Conservation (phyloP, 2,113 vertebrate genomes). For the Oxyruncus cristatus region DNA sequence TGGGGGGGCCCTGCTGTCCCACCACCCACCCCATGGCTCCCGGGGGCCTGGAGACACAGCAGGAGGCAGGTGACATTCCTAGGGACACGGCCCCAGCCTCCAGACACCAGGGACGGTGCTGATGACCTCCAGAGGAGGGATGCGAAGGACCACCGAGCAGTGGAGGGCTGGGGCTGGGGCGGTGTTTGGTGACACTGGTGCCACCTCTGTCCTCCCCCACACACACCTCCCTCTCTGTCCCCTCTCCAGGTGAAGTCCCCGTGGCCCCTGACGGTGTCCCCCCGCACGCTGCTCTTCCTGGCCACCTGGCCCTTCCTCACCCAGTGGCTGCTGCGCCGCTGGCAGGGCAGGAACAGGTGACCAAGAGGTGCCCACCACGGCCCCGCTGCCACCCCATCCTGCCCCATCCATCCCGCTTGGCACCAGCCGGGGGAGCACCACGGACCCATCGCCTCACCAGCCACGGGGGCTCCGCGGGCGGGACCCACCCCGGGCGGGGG, state of each 20-base stretch:
- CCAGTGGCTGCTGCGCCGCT: constrained; percentile 81
- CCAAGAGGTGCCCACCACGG: constrained; percentile 43
- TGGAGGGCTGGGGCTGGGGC: background rate
- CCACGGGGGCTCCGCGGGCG: background rate
- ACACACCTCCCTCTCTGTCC: background rate
- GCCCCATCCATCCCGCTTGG: background rate
- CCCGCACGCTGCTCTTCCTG: constrained; percentile 80
- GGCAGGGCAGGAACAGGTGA: constrained; percentile 72
- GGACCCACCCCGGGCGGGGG: background rate
- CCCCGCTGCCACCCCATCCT: background rate
- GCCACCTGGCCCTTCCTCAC: constrained; percentile 91
- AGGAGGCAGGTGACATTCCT: background rate
- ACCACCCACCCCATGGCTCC: accelerated
- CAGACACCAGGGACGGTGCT: accelerated
- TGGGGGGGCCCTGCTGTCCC: accelerated
- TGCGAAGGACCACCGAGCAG: background rate
- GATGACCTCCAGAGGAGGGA: background rate
- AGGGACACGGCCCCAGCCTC: accelerated
- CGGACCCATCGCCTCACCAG: background rate
- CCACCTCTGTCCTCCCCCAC: background rate
- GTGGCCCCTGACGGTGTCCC: constrained; percentile 55
- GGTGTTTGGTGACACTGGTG: background rate
- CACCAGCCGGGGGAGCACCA: background rate
- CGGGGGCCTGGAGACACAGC: accelerated
- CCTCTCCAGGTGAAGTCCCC: background rate